Conservation (phyloP, 1,140 invertebrate species). For the Teleopsis dalmanni region DNA sequence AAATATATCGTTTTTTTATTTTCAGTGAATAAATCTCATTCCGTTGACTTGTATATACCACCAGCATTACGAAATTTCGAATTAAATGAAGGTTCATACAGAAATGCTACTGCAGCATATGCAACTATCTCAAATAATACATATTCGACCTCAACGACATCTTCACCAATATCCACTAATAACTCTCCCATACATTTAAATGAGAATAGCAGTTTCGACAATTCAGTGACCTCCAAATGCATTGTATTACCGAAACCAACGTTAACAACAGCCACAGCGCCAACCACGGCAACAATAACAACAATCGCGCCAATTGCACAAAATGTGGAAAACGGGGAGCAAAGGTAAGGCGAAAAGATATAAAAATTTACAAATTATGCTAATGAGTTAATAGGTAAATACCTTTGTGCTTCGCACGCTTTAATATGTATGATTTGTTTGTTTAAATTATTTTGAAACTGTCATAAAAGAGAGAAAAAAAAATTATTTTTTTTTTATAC, state of each 20-base stretch:
- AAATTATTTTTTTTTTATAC: too few relatives aligned
- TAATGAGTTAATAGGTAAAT: too few relatives aligned
- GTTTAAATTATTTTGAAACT: too few relatives aligned
- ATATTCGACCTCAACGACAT: conserved; percentile 4
- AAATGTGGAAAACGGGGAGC: background rate
- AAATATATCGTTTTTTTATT: too few relatives aligned
- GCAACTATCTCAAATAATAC: conserved; percentile 16
- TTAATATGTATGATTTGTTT: too few relatives aligned
- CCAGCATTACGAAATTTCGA: conserved; percentile 30
- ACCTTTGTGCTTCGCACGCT: too few relatives aligned
- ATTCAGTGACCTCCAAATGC: conserved; percentile 12
- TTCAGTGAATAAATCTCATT: conserved; percentile 38
- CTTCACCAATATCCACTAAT: conserved; percentile 14
- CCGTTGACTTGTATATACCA: conserved; percentile 38
- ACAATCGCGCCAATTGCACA: conserved; percentile 3
- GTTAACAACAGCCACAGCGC: conserved; percentile 4
- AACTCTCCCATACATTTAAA: conserved; percentile 14
- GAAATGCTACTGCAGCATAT: conserved; percentile 5
- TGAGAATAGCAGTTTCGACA: conserved; percentile 10
- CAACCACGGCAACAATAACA: background rate
- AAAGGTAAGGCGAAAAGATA: conserved; percentile 5
- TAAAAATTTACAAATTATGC: background rate
- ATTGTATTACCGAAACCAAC: background rate
- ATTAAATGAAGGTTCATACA: conserved; percentile 18
- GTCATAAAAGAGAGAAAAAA: too few relatives aligned